phyloP scores from a whole-genome alignment of 2,797 vertebrate species.

The Oreochromis mossambicus region DNA sequence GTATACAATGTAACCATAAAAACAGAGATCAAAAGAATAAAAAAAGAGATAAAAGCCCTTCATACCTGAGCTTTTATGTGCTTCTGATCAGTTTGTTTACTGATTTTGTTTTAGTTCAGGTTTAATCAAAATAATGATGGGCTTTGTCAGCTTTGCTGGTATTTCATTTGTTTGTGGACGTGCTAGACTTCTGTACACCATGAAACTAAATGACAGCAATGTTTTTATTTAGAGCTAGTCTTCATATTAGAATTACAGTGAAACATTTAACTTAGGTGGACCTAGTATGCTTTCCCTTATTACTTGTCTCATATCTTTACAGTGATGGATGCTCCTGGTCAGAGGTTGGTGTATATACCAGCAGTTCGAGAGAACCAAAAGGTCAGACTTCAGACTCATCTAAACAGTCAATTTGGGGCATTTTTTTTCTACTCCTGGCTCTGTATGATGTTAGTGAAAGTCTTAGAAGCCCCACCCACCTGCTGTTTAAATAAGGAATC shows the following conservation, averaged over 20 bases:
- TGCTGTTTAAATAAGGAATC: background rate
- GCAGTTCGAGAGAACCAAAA: background rate
- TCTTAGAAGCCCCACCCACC: background rate
- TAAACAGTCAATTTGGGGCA: background rate
- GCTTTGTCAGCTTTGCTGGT: background rate
- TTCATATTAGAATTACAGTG: background rate
- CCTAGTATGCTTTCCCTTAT: fast-evolving
- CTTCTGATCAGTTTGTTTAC: background rate
- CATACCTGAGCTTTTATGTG: background rate
- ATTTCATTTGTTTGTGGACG: background rate
- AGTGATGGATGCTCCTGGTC: fast-evolving
- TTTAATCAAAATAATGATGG: background rate
- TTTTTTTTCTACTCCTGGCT: background rate
- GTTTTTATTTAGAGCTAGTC: background rate
- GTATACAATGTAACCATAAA: background rate
- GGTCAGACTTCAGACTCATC: fast-evolving
- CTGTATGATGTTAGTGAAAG: background rate
- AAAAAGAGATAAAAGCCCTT: background rate
- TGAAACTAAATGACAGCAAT: fast-evolving
- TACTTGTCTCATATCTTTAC: fast-evolving
- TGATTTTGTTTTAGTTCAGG: background rate
- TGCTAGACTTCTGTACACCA: background rate
- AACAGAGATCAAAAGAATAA: background rate
- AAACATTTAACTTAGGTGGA: background rate
- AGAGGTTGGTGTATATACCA: background rate